phyloP scores from a whole-genome alignment of 2,797 vertebrate genomes.

The Paratrypauchen microcephalus region DNA sequence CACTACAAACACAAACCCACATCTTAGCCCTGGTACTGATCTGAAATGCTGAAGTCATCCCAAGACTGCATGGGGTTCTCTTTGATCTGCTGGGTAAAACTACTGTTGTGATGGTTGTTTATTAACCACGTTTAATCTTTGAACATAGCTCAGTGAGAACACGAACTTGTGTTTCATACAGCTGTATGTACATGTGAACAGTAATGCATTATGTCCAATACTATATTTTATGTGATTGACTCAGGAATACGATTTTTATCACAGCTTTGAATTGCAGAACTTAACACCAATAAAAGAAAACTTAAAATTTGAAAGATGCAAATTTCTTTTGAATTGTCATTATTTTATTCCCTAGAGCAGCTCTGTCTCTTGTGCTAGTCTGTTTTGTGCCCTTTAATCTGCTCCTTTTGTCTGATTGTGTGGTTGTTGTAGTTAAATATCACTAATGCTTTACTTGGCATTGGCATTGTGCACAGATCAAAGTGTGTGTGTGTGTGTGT shows the following conservation, averaged over 20 bases:
- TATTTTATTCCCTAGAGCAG: background rate
- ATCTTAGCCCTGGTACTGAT: background rate
- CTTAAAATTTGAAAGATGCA: background rate
- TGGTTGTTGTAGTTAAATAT: conserved; percentile 8
- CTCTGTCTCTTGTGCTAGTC: background rate
- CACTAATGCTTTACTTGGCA: background rate
- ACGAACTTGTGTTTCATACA: background rate
- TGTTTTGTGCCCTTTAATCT: conserved; percentile 4
- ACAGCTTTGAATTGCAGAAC: background rate
- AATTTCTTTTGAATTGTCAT: background rate
- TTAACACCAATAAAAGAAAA: background rate
- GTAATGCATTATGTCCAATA: no score
- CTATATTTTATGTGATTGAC: background rate
- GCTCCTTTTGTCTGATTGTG: background rate
- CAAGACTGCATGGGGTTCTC: conserved; percentile 11
- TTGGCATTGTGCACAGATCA: no score
- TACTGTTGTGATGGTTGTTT: conserved; percentile 35
- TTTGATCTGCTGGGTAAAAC: background rate
- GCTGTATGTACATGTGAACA: background rate
- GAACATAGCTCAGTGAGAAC: conserved; percentile 15
- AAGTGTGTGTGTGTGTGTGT: no score
- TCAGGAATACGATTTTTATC: background rate
- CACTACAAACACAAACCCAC: background rate
- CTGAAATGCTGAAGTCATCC: conserved; percentile 16
- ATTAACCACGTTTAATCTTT: conserved; percentile 34